Base-by-base conservation (phyloP, 92 coral and sea anemone genomes). In the Paramuricea clavata region DNA sequence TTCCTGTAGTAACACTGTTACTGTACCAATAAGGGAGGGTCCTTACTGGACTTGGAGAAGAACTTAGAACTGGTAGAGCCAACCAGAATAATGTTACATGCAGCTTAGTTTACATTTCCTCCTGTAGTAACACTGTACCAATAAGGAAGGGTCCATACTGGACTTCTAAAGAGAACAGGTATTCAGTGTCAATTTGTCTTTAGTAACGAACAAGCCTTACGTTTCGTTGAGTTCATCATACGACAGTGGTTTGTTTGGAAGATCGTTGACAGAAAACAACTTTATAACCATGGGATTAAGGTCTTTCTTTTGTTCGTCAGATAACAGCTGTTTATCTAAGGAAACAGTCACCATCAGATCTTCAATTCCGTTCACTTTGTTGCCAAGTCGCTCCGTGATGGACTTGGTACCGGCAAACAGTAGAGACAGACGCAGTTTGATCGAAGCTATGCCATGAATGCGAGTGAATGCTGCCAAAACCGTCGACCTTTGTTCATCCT, bases 251-350 rank as follows among this genome's bases (percentile, higher is more conserved):
- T 85, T 93, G 76, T 88, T 85, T 2, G 98, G 98, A 83, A 95
- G 92, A 57, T 85, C 85, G 72, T 88, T 86, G 0, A 94, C 98
- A 19, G 98, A 95, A 22, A 88, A 87, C 50, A 95, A 93, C 36
- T 91, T 93, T 19, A 95, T 89, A 11, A 95, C 98, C 98, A 95
- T 95, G 1, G 98, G 98, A 82, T 95, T 95, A 10, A 95, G 76
- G 50, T 85, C 90, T 22, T 83, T 79, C 87, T 90, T 94, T 73
- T 95, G 98, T 34, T 47, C 49, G 36, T 90, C 92, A 15, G 98
- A 94, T 75, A 95, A 42, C 31, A 95, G 88, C 17, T 89, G 93
- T 32, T 91, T 86, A 35, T 95, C 98, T 43, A 95, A 87, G 11
- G 94, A 87, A 15, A 95, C 91, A 2, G 98, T 87, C 60, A 95